These are phyloP conservation scores for Corythoichthys intestinalis DNA, from an alignment of 2,113 vertebrate species.

Conservation along the genomic window DNA sequence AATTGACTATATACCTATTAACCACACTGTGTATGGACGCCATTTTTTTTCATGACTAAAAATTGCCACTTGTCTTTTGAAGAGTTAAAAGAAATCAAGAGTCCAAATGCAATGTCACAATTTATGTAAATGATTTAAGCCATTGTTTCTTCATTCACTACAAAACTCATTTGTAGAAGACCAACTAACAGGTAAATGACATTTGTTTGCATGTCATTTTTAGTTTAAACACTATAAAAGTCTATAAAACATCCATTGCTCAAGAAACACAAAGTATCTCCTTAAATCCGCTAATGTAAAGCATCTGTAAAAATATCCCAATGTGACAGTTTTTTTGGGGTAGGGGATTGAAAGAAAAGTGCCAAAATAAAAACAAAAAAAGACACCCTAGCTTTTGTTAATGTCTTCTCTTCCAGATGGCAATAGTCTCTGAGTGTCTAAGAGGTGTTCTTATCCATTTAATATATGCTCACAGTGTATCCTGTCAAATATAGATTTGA, in stretches of 20 bases:
- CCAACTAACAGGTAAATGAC: background rate
- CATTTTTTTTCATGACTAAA: slow-evolving; percentile 26
- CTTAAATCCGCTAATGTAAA: slow-evolving; percentile 7
- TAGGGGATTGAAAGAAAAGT: slow-evolving; percentile 18
- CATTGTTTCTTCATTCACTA: background rate
- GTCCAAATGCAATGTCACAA: background rate
- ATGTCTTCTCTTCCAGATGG: slow-evolving; percentile 50
- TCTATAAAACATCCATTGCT: background rate
- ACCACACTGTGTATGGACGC: too few relatives aligned
- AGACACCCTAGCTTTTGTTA: slow-evolving; percentile 49
- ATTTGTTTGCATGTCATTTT: background rate
- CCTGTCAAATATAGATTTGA: slow-evolving; percentile 81
- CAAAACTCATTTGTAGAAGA: background rate
- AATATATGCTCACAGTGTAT: slow-evolving; percentile 76
- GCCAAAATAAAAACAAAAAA: slow-evolving; percentile 47
- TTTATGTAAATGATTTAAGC: background rate
- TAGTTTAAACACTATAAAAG: background rate
- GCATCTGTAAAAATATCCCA: slow-evolving; percentile 28
- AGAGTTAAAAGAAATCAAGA: background rate
- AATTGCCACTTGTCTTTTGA: background rate
- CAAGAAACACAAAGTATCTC: slow-evolving; percentile 16
- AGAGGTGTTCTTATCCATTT: slow-evolving; percentile 75
- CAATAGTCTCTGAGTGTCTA: slow-evolving; percentile 61
- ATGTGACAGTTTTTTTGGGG: slow-evolving; percentile 17
- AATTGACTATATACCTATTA: too few relatives aligned